A percentile compares a stretch with the other conserved stretches of the same genome.
phyloP scores from a whole-genome alignment of 2,113 vertebrate genomes.

The Hyla sarda region DNA sequence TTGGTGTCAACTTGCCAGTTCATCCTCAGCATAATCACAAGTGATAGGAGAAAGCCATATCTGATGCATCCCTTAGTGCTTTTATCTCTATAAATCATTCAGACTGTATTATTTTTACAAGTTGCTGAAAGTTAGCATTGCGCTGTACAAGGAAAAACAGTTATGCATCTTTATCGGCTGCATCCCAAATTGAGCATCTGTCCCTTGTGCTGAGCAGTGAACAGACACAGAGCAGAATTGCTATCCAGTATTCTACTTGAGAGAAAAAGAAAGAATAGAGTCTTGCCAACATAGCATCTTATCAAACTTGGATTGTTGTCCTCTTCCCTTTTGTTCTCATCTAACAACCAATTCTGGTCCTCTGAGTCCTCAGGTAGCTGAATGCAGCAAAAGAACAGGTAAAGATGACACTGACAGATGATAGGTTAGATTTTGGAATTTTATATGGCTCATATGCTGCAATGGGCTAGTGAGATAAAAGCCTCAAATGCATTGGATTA shows the following conservation, averaged over 20 bases:
- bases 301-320: not conserved
- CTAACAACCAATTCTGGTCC: not conserved
- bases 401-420: not conserved
- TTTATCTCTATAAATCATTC: conserved; percentile 44
- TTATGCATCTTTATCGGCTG: conserved; percentile 45
- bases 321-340: not conserved
- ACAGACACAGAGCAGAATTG: conserved; percentile 16
- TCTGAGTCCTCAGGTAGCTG: not conserved
- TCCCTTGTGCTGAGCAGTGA: conserved; percentile 30
- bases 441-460: no score
- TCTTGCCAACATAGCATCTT: not conserved
- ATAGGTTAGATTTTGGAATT: not conserved
- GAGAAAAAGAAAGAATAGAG: no score
- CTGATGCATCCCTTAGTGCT: conserved; percentile 41
- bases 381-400: not conserved
- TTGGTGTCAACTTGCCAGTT: conserved; percentile 41
- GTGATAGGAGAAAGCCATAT: conserved; percentile 33
- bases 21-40: conserved; percentile 29
- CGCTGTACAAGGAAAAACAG: conserved; percentile 47
- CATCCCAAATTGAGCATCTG: conserved; percentile 35
- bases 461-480: no score
- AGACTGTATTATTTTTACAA: conserved; percentile 49
- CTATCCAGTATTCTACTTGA: not conserved
- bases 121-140: conserved; percentile 57
- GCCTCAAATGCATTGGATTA: no score